Conservation (phyloP, 2,888 invertebrate species). For the Leptopilina myrica region DNA sequence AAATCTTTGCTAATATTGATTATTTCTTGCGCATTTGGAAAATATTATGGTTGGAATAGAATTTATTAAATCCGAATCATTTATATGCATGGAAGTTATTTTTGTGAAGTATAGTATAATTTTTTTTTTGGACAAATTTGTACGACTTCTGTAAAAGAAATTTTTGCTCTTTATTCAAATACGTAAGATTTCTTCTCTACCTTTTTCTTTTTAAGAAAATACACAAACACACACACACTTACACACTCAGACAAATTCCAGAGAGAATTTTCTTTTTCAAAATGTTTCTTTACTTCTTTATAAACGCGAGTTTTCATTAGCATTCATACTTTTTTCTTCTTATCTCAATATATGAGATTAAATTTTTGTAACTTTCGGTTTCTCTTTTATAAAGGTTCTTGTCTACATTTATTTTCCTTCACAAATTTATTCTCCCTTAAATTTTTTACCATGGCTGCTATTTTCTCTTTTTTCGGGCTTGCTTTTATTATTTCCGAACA, state of each 20-base stretch:
- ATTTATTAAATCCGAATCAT: too few relatives aligned
- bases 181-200: too few relatives aligned
- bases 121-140: not conserved
- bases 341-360: not conserved
- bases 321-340: slow-evolving; percentile 1
- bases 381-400: not conserved
- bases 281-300: not conserved
- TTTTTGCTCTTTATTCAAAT: not conserved
- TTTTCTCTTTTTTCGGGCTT: too few relatives aligned
- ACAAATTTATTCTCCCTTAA: not conserved
- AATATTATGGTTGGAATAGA: too few relatives aligned
- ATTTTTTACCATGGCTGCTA: not conserved
- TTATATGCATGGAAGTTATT: not conserved
- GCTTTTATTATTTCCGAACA: not conserved
- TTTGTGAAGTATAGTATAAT: not conserved
- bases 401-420: not conserved
- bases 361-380: not conserved
- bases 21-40: too few relatives aligned
- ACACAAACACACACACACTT: too few relatives aligned
- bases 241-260: too few relatives aligned
- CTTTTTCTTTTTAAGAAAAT: too few relatives aligned
- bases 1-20: too few relatives aligned
- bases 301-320: not conserved
- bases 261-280: not conserved
- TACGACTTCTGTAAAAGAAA: too few relatives aligned